Evolutionary conservation across 2,888 invertebrate species (phyloP).

Genomic region (Pristionchus entomophagus): DNA sequence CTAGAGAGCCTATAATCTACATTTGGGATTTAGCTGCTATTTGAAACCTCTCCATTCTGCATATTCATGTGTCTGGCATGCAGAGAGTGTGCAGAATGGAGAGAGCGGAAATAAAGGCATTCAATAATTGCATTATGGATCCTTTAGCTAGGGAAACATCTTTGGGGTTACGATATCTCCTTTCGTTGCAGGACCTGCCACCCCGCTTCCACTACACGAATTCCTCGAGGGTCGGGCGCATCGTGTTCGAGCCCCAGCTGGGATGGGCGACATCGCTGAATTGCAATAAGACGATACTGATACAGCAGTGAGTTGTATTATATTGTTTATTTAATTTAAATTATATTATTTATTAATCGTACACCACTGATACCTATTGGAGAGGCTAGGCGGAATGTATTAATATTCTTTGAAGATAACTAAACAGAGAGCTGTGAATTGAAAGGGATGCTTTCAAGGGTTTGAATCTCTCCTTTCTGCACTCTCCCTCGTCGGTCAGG

Average conservation of each 20-base stretch:
- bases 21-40: too few species aligned
- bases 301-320: conserved; percentile 44
- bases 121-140: too few species aligned
- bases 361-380: neutral
- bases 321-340: neutral
- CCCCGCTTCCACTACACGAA: conserved; percentile 82
- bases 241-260: conserved; percentile 80
- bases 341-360: neutral
- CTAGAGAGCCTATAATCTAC: too few species aligned
- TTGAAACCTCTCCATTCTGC: too few species aligned
- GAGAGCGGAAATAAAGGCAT: too few species aligned
- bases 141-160: too few species aligned
- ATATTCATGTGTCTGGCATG: too few species aligned
- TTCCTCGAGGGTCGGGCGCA: conserved; percentile 81
- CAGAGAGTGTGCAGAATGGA: too few species aligned
- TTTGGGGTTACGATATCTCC: neutral
- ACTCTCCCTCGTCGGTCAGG: too few species aligned
- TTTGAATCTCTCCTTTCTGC: too few species aligned
- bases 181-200: conserved; percentile 79
- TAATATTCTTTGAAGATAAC: too few species aligned
- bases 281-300: conserved; percentile 54
- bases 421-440: too few species aligned
- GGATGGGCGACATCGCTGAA: conserved; percentile 61
- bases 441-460: neutral
- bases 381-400: neutral